phyloP scores from a whole-genome alignment of 1,140 invertebrate genomes.

The Cydia fagiglandana region DNA sequence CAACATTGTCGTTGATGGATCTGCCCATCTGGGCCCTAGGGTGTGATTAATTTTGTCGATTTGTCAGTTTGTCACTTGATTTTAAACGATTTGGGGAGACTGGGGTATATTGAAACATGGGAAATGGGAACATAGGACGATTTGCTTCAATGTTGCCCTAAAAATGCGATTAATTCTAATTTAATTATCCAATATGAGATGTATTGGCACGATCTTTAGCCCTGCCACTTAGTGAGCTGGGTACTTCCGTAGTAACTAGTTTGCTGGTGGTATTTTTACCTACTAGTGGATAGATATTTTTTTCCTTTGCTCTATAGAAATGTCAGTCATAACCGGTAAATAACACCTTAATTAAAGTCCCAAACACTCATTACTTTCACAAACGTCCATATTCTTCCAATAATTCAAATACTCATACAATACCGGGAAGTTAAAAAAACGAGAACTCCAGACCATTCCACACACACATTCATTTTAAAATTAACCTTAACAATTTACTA shows the following conservation, averaged over 20 bases:
- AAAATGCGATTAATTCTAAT: too few relatives aligned
- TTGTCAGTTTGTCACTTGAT: slow-evolving; percentile 14
- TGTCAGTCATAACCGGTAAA: background rate
- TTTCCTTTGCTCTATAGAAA: background rate
- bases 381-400: slow-evolving; percentile 9
- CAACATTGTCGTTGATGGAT: background rate
- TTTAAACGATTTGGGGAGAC: background rate
- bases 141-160: too few relatives aligned
- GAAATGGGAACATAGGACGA: too few relatives aligned
- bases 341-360: slow-evolving; percentile 1
- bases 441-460: slow-evolving; percentile 1
- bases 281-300: background rate
- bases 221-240: too few relatives aligned
- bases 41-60: slow-evolving; percentile 23
- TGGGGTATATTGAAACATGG: background rate
- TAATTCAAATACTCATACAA: slow-evolving; percentile 26
- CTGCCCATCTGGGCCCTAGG: slow-evolving; percentile 9
- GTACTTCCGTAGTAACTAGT: too few relatives aligned
- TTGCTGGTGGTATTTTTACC: background rate
- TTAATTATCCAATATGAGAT: too few relatives aligned
- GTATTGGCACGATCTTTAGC: too few relatives aligned
- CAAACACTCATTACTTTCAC: slow-evolving; percentile 16
- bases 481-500: background rate
- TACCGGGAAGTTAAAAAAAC: slow-evolving; percentile 28
- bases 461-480: background rate